phyloP scores from a whole-genome alignment of 2,113 vertebrate genomes.

The Indicator maculatus region DNA sequence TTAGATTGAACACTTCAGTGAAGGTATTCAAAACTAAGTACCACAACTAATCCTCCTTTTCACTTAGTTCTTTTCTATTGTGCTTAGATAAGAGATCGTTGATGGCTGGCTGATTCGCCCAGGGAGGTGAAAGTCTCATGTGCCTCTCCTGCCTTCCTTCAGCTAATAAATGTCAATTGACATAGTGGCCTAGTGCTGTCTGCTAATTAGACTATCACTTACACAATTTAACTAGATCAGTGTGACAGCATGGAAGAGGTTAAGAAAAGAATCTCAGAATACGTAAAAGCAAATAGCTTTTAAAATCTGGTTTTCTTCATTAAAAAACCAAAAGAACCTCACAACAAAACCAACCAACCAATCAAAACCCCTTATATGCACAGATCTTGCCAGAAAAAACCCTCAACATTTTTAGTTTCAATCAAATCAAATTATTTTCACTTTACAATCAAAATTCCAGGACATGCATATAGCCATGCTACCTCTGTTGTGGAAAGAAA shows the following conservation, averaged over 20 bases:
- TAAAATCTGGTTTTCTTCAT: background rate
- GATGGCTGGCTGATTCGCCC: background rate
- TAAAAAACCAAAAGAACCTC: background rate
- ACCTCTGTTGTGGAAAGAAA: background rate
- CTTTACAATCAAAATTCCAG: background rate
- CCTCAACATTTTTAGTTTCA: background rate
- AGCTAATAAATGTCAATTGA: constrained; percentile 29
- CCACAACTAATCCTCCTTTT: background rate
- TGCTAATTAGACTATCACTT: constrained; percentile 39
- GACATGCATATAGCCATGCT: background rate
- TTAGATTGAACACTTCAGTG: background rate
- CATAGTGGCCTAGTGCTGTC: background rate
- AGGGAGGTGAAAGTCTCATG: background rate
- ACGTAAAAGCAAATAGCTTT: background rate
- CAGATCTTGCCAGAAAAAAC: too few relatives aligned
- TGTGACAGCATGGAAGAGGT: background rate
- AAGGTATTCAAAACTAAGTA: background rate
- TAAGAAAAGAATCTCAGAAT: background rate
- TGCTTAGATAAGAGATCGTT: background rate
- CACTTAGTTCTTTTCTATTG: background rate
- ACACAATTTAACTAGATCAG: background rate
- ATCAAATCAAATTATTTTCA: background rate
- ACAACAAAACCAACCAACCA: too few relatives aligned
- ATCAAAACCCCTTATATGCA: too few relatives aligned
- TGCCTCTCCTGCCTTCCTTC: background rate